These are phyloP conservation scores for Portevinia maculata DNA, from an alignment of 2,888 invertebrate species.

Conservation along the genomic window DNA sequence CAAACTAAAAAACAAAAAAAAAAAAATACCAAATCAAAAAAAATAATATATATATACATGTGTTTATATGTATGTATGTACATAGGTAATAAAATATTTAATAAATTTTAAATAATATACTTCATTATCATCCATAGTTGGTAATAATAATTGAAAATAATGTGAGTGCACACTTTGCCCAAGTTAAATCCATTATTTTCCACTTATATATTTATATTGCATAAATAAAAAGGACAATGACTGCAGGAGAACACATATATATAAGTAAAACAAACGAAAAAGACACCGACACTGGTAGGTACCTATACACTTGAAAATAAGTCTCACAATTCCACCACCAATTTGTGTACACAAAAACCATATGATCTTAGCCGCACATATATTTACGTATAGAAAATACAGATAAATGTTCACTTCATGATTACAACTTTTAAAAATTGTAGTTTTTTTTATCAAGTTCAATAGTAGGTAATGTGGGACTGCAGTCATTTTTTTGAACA, in stretches of 20 bases:
- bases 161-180: conserved; percentile 32
- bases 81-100: background rate
- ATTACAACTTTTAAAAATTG: conserved; percentile 5
- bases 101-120: conserved; percentile 1
- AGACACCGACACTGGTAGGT: conserved; percentile 56
- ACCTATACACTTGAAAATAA: conserved; percentile 36
- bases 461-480: background rate
- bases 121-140: background rate
- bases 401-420: conserved; percentile 10
- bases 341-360: conserved; percentile 61
- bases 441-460: background rate
- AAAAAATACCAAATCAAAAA: no score
- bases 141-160: conserved; percentile 15
- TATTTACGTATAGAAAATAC: conserved; percentile 28
- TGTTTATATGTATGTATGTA: no score
- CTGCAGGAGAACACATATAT: conserved; percentile 59
- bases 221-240: conserved; percentile 73
- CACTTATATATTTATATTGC: conserved; percentile 43
- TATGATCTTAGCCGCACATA: conserved; percentile 55
- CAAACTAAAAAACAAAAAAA: conserved; percentile 1
- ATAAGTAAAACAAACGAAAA: background rate
- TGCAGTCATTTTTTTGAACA: conserved; percentile 7
- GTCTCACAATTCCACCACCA: conserved; percentile 55
- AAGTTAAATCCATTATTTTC: conserved; percentile 35
- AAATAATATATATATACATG: no score